Evolutionary conservation across 1,140 invertebrate genomes (phyloP).

Genomic region (Anastrepha obliqua): DNA sequence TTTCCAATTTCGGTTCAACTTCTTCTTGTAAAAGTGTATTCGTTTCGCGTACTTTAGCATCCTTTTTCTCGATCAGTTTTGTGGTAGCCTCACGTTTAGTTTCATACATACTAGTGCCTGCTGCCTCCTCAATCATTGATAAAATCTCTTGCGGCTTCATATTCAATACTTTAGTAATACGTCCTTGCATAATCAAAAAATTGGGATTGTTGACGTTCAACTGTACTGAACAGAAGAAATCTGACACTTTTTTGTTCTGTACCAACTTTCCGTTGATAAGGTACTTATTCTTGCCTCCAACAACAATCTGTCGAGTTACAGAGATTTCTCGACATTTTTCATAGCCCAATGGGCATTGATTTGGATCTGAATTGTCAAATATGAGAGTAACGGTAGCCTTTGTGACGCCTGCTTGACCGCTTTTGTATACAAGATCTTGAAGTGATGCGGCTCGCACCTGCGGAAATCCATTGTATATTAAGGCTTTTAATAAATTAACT

Average conservation of each 20-base stretch:
- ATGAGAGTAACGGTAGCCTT: slow-evolving; percentile 97
- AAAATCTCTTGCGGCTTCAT: slow-evolving; percentile 97
- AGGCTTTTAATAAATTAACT: background rate
- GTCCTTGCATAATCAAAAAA: slow-evolving; percentile 99
- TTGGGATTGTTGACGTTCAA: slow-evolving; percentile 99
- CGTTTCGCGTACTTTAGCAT: slow-evolving; percentile 91
- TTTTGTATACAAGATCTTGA: slow-evolving; percentile 97
- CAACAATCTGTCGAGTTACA: slow-evolving; percentile 90
- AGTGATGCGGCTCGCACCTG: slow-evolving; percentile 92
- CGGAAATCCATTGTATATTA: background rate
- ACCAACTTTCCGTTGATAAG: slow-evolving; percentile 95
- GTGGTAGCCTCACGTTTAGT: slow-evolving; percentile 92
- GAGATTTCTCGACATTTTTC: slow-evolving; percentile 94
- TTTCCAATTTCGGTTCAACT: slow-evolving; percentile 90
- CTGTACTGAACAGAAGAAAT: slow-evolving; percentile 97
- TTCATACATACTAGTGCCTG: slow-evolving; percentile 98
- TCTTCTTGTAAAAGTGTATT: slow-evolving; percentile 90
- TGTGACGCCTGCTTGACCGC: slow-evolving; percentile 95
- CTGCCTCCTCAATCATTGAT: slow-evolving; percentile 99
- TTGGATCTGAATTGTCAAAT: slow-evolving; percentile 94
- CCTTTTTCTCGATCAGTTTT: slow-evolving; percentile 95
- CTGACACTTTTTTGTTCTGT: slow-evolving; percentile 90
- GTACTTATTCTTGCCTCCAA: slow-evolving; percentile 94
- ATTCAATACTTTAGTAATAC: slow-evolving; percentile 99
- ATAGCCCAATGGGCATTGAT: slow-evolving; percentile 92